Evolutionary conservation across 2,797 vertebrate species (phyloP), one percentile per base, ranked within the genome.

Genomic region (Bufotes viridis): DNA sequence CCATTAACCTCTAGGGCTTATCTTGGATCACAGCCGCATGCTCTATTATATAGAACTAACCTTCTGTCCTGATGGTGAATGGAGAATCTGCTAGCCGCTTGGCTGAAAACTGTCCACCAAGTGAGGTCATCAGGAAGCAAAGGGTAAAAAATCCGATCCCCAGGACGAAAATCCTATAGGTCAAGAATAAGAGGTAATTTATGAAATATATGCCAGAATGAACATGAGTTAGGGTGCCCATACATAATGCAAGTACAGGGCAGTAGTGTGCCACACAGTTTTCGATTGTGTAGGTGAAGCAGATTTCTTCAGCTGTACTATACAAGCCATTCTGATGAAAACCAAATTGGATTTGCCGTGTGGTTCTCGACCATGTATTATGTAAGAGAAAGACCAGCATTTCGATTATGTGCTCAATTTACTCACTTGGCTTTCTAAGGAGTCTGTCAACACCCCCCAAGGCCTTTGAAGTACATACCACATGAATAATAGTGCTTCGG

Each of bases 71-170:
- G 91, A 96, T 93, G 91, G 97, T 98, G 94, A 99, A 98, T 34
- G 98, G 97, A 0, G 97, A 97, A 90, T 99, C 97, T 89, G 96
- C 96, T 49, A 95, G 94, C 90, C 97, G 96, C 93, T 96, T 97
- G 92, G 97, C 94, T 0, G 97, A 98, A 93, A 99, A 96, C 94
- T 98, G 97, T 90, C 97, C 97, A 91, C 98, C 98, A 90, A 99
- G 95, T 29, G 98, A 99, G 0, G 97, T 98, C 98, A 99, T 99
- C 93, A 99, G 95, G 93, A 99, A 99, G 94, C 97, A 99, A 90
- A 99, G 94, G 2, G 97, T 99, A 95, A 99, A 99, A 95, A 99
- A 98, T 92, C 97, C 97, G 60, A 97, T 96, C 89, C 97, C 97
- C 93, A 96, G 95, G 93, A 98, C 95, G 26, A 98, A 98, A 91